Percentiles rank a stretch among this genome's conserved stretches.
Conservation (phyloP, 2,113 vertebrate species). For the Stomatorhinus ivindoensis region DNA sequence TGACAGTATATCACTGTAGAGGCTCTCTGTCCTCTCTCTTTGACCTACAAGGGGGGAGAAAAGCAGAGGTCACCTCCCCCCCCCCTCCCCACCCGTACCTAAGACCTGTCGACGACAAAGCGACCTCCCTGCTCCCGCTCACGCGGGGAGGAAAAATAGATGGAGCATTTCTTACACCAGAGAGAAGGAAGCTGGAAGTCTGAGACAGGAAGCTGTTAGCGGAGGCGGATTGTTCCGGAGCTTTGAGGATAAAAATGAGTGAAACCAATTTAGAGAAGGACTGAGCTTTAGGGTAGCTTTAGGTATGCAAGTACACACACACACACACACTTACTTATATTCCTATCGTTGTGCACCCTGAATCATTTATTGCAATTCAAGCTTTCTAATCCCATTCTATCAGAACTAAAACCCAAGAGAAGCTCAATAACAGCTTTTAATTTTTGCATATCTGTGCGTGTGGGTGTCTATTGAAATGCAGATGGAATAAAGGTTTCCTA, state of each 20-base stretch:
- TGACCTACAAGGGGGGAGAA: neutral
- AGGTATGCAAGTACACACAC: neutral
- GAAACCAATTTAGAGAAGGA: neutral
- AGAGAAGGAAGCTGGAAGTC: constrained; percentile 34
- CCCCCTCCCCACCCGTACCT: neutral
- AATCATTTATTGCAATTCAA: neutral
- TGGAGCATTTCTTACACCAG: constrained; percentile 21
- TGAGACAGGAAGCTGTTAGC: constrained; percentile 18
- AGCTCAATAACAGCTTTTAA: neutral
- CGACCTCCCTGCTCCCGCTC: neutral
- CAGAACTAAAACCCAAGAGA: neutral
- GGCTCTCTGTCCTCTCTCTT: neutral
- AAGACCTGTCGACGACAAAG: neutral
- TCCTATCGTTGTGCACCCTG: neutral
- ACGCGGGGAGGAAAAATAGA: neutral
- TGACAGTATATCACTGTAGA: neutral
- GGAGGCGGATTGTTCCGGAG: neutral
- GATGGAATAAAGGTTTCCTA: neutral
- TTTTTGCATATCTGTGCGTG: neutral
- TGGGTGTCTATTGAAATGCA: neutral
- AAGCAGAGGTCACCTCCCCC: neutral
- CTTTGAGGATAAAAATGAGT: neutral
- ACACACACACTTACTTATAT: neutral
- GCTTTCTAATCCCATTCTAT: neutral
- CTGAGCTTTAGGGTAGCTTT: neutral